These are phyloP conservation scores for Centropus bengalensis DNA, from an alignment of 2,113 vertebrate species.

Conservation along the genomic window DNA sequence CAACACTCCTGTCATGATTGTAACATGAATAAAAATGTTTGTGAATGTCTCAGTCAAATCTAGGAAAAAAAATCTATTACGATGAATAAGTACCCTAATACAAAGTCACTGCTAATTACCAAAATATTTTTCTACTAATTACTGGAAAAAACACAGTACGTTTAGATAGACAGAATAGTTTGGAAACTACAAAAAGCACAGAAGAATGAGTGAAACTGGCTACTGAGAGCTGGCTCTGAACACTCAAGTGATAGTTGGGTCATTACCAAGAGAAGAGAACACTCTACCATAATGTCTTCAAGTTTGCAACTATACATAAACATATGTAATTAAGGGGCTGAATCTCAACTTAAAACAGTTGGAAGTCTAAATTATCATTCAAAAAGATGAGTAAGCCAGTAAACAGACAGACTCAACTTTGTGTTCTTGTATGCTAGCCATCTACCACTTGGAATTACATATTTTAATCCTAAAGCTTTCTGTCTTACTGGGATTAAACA, in stretches of 20 bases:
- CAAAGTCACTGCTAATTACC: conserved; percentile 52
- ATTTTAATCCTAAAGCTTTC: conserved; percentile 47
- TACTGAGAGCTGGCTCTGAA: conserved; percentile 54
- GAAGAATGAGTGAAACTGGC: conserved; percentile 56
- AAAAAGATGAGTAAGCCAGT: conserved; percentile 63
- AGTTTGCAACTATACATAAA: conserved; percentile 68
- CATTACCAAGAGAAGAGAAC: conserved; percentile 62
- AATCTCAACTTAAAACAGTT: conserved; percentile 69
- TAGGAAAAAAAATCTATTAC: neutral
- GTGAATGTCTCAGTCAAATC: neutral
- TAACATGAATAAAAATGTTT: neutral
- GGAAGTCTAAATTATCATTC: conserved; percentile 64
- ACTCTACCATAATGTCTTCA: conserved; percentile 67
- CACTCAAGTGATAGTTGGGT: conserved; percentile 57
- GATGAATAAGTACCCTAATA: conserved; percentile 32
- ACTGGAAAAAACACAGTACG: neutral
- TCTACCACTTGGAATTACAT: conserved; percentile 49
- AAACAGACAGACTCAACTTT: conserved; percentile 66
- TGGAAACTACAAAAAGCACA: conserved; percentile 64
- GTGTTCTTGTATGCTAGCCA: conserved; percentile 58
- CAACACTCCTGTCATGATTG: neutral
- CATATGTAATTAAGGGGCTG: conserved; percentile 57
- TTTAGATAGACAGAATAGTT: conserved; percentile 35
- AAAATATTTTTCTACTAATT: conserved; percentile 61
- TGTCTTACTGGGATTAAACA: conserved; percentile 19